A percentile compares a stretch with the other conserved stretches of the same genome.
phyloP scores from a whole-genome alignment of 2,113 vertebrate genomes.

The Eidolon helvum region DNA sequence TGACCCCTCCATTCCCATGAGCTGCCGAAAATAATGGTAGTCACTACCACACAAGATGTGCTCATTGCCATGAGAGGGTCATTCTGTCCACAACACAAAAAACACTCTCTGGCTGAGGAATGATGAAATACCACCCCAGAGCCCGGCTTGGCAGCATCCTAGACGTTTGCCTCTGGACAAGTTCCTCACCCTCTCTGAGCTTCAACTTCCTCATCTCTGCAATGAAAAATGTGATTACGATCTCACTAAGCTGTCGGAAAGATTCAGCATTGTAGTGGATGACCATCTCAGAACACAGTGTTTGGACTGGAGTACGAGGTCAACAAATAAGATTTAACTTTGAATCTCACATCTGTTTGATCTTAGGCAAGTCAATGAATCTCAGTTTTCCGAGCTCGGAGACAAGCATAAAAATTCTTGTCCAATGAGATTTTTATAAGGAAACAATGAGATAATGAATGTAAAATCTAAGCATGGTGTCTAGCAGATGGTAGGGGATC shows the following conservation, averaged over 20 bases:
- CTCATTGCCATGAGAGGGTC: not conserved
- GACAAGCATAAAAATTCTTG: slow-evolving; percentile 48
- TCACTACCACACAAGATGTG: not conserved
- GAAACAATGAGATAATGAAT: slow-evolving; percentile 60
- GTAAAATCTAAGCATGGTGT: slow-evolving; percentile 54
- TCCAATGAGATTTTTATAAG: slow-evolving; percentile 50
- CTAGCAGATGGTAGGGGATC: slow-evolving; percentile 4
- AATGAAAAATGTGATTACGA: not conserved
- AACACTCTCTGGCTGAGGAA: not conserved
- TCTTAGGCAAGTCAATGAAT: slow-evolving; percentile 52
- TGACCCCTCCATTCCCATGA: not conserved
- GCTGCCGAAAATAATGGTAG: not conserved
- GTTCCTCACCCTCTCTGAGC: slow-evolving; percentile 4
- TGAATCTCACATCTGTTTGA: slow-evolving; percentile 38
- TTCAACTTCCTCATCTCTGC: not conserved
- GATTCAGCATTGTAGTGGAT: not conserved
- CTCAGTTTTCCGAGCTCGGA: slow-evolving; percentile 46
- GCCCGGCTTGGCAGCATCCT: slow-evolving; percentile 8
- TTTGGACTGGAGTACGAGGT: not conserved
- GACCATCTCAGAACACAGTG: not conserved
- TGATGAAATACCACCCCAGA: not conserved
- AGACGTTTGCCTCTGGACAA: not conserved
- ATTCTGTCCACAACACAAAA: slow-evolving; percentile 31
- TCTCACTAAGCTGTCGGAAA: not conserved
- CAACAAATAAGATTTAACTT: not conserved